A percentile compares a stretch with the other conserved stretches of the same genome.
Conservation (phyloP, 2,888 invertebrate genomes). For the Pherbina coryleti region DNA sequence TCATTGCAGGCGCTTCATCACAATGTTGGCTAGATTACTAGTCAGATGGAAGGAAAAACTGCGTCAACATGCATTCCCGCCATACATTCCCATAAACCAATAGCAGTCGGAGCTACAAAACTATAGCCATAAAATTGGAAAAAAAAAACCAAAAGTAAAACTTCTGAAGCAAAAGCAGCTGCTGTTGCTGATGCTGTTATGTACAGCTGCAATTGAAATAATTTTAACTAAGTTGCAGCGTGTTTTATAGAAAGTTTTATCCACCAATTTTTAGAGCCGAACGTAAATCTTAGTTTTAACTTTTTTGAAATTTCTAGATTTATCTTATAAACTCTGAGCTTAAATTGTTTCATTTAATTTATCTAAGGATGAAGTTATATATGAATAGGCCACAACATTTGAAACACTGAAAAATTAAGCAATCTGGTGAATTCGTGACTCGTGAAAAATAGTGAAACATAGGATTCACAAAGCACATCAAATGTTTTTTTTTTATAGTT, state of each 20-base stretch:
- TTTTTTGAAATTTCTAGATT: too few relatives aligned
- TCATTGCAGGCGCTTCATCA: not conserved
- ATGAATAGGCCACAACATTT: too few relatives aligned
- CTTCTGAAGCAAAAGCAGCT: not conserved
- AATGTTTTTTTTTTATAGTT: too few relatives aligned
- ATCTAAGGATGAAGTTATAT: not conserved
- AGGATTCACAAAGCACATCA: too few relatives aligned
- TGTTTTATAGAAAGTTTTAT: too few relatives aligned
- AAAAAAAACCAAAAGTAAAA: too few relatives aligned
- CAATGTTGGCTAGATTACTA: not conserved
- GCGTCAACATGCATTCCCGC: not conserved
- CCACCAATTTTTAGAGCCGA: too few relatives aligned
- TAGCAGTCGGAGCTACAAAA: not conserved
- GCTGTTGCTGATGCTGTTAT: not conserved
- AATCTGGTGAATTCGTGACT: too few relatives aligned
- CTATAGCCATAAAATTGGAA: not conserved
- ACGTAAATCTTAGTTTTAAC: too few relatives aligned
- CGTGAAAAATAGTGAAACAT: too few relatives aligned
- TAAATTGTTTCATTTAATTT: not conserved
- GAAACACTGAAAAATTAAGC: too few relatives aligned
- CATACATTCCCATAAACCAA: not conserved
- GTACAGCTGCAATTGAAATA: not conserved
- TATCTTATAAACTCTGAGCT: not conserved
- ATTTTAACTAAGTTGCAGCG: too few relatives aligned
- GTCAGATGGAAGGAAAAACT: not conserved